phyloP scores from a whole-genome alignment of 2,797 vertebrate genomes.

The Sebastes matsubarae region DNA sequence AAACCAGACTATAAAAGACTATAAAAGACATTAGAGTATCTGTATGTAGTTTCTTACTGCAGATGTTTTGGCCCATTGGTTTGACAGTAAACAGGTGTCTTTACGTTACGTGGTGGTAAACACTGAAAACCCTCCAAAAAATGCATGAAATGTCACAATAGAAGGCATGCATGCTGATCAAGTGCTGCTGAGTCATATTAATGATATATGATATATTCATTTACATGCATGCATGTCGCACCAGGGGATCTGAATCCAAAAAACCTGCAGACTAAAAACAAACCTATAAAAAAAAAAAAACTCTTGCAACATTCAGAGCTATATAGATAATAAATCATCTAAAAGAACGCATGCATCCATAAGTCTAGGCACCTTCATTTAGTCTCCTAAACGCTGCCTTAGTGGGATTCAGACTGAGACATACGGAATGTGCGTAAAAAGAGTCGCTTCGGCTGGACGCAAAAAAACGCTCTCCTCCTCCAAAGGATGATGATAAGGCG shows the following conservation, averaged over 20 bases:
- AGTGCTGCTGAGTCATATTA: slow-evolving; percentile 69
- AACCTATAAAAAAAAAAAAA: neutral
- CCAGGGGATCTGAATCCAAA: neutral
- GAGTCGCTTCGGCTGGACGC: slow-evolving; percentile 75
- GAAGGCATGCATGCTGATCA: neutral
- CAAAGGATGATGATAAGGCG: slow-evolving; percentile 71
- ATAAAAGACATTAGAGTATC: too few relatives aligned
- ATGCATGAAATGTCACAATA: neutral
- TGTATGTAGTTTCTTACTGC: slow-evolving; percentile 3
- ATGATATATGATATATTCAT: slow-evolving; percentile 36
- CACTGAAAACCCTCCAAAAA: neutral
- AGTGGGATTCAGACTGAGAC: slow-evolving; percentile 70
- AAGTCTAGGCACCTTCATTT: slow-evolving; percentile 34
- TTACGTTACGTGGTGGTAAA: neutral
- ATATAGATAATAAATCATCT: neutral
- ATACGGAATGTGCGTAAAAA: slow-evolving; percentile 82
- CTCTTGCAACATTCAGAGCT: neutral
- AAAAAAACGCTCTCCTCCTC: slow-evolving; percentile 73
- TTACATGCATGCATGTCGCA: slow-evolving; percentile 20
- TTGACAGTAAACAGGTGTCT: slow-evolving; percentile 23
- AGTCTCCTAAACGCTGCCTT: slow-evolving; percentile 33
- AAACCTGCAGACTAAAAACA: neutral
- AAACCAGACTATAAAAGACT: neutral
- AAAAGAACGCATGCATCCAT: slow-evolving; percentile 32
- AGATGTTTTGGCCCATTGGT: slow-evolving; percentile 16